Evolutionary conservation across 1,140 invertebrate species (phyloP).

Genomic region (Teleopsis dalmanni): DNA sequence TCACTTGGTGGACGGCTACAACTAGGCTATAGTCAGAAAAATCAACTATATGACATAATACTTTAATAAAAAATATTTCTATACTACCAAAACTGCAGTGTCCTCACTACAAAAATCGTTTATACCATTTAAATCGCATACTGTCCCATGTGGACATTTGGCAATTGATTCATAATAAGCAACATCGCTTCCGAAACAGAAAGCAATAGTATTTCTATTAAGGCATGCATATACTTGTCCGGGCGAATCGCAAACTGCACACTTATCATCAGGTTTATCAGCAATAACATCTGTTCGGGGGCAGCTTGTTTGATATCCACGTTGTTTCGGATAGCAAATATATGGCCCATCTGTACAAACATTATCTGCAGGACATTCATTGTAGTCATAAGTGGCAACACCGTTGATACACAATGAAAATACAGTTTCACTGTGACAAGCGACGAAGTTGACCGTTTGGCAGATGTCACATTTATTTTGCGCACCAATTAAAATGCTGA

Average conservation of each 20-base stretch:
- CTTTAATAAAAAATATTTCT: background rate
- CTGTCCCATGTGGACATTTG: background rate
- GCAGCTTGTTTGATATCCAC: background rate
- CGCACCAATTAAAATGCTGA: background rate
- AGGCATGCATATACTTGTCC: background rate
- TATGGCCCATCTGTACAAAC: background rate
- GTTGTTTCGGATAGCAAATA: background rate
- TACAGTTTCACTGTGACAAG: background rate
- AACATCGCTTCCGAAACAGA: background rate
- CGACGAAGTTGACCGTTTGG: background rate
- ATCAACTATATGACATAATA: too few relatives aligned
- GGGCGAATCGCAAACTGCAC: background rate
- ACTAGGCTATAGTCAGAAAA: too few relatives aligned
- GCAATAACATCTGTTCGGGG: background rate
- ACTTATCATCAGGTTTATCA: background rate
- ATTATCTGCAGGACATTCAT: background rate
- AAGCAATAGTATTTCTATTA: background rate
- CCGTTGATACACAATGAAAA: constrained; percentile 1
- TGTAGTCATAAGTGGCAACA: background rate
- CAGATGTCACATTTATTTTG: background rate
- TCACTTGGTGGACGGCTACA: too few relatives aligned
- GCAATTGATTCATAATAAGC: constrained; percentile 1
- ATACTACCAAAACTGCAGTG: background rate
- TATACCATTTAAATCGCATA: constrained; percentile 1
- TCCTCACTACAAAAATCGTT: background rate